A percentile compares a stretch with the other conserved stretches of the same genome.
Conservation (phyloP, 1,140 invertebrate species). For the Neodiprion virginianus region DNA sequence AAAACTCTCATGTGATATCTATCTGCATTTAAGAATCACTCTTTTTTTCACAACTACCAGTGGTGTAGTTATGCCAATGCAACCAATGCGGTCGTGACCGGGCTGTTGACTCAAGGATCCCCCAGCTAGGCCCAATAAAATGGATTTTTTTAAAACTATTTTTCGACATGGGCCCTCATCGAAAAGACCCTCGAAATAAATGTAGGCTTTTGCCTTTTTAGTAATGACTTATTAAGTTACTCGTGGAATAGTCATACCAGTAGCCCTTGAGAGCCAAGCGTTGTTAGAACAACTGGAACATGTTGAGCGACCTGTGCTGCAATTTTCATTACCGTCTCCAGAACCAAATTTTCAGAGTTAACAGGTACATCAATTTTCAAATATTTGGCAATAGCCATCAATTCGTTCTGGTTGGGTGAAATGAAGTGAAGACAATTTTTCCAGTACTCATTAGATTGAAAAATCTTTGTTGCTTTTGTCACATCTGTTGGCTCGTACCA, state of each 20-base stretch:
- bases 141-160: too few relatives aligned
- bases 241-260: slow-evolving; percentile 39
- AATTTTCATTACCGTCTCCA: slow-evolving; percentile 34
- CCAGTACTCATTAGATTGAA: slow-evolving; percentile 54
- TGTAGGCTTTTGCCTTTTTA: too few relatives aligned
- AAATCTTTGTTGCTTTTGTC: slow-evolving; percentile 64
- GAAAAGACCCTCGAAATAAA: too few relatives aligned
- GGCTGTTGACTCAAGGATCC: too few relatives aligned
- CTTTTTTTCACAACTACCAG: too few relatives aligned
- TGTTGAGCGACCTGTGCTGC: slow-evolving; percentile 43
- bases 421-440: slow-evolving; percentile 58
- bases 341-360: slow-evolving; percentile 20
- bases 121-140: too few relatives aligned
- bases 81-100: too few relatives aligned
- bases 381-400: slow-evolving; percentile 51
- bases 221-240: too few relatives aligned
- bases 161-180: too few relatives aligned
- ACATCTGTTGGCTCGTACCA: slow-evolving; percentile 74
- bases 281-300: slow-evolving; percentile 51
- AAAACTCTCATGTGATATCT: too few relatives aligned
- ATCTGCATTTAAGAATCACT: too few relatives aligned
- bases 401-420: slow-evolving; percentile 69
- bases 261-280: slow-evolving; percentile 54
- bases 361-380: slow-evolving; percentile 39
- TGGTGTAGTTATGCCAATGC: too few relatives aligned